Percentiles rank a stretch among this genome's conserved stretches.
phyloP scores from a whole-genome alignment of 1,140 invertebrate species.

The fruit fly (Drosophila melanogaster) region Release_6_plus_ISO1_MT NT_037436.4:19637001-19637500 shows the following conservation, averaged over 20 bases:
- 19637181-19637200: slow-evolving; percentile 16
- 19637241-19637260: slow-evolving; percentile 74
- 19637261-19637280: slow-evolving; percentile 58
- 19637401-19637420: slow-evolving; percentile 16
- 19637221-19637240: slow-evolving; percentile 57
- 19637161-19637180: slow-evolving; percentile 15
- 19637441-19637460: slow-evolving; percentile 19
- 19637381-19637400: slow-evolving; percentile 34
- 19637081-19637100: neutral
- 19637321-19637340: slow-evolving; percentile 44
- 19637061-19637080: no score
- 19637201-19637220: slow-evolving; percentile 2
- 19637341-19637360: slow-evolving; percentile 31
- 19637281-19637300: slow-evolving; percentile 76
- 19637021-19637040: no score
- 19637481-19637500: neutral
- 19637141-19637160: neutral
- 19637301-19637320: slow-evolving; percentile 55
- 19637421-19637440: slow-evolving; percentile 23
- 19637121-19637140: neutral
- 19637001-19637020: no score
- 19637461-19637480: slow-evolving; percentile 13
- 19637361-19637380: slow-evolving; percentile 1
- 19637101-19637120: neutral
- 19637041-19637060: no score